Evolutionary conservation across 2,113 vertebrate genomes (phyloP).

Genomic region (Crotalus horridus): DNA sequence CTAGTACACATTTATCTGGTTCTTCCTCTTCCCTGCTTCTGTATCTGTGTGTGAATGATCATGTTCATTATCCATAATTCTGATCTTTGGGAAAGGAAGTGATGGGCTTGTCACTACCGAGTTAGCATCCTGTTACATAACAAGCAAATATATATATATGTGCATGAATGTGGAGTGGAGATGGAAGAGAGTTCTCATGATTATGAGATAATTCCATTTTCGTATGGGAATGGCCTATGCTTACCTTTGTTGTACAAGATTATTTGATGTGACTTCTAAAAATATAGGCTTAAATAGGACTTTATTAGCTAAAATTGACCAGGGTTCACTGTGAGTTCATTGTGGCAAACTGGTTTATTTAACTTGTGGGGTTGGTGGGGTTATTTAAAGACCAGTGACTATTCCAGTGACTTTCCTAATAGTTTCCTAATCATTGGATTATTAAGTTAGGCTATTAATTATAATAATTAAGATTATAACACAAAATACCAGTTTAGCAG

Average conservation of each 20-base stretch:
- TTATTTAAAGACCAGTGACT: neutral
- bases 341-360: neutral
- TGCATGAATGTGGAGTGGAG: neutral
- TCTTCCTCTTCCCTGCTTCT: neutral
- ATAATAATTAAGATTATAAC: conserved; percentile 3
- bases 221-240: neutral
- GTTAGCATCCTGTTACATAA: neutral
- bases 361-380: neutral
- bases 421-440: neutral
- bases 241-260: neutral
- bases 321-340: neutral
- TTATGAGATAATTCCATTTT: neutral
- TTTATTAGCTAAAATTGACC: neutral
- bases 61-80: neutral
- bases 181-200: neutral
- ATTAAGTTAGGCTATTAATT: neutral
- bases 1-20: neutral
- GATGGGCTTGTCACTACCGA: neutral
- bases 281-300: neutral
- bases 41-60: neutral
- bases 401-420: neutral
- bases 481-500: conserved; percentile 4
- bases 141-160: neutral
- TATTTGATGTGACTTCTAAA: neutral
- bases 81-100: neutral